Percentiles rank a stretch among this genome's conserved stretches.
Evolutionary conservation across 2,113 vertebrate genomes (phyloP).

Genomic region (Boleophthalmus pectinirostris): DNA sequence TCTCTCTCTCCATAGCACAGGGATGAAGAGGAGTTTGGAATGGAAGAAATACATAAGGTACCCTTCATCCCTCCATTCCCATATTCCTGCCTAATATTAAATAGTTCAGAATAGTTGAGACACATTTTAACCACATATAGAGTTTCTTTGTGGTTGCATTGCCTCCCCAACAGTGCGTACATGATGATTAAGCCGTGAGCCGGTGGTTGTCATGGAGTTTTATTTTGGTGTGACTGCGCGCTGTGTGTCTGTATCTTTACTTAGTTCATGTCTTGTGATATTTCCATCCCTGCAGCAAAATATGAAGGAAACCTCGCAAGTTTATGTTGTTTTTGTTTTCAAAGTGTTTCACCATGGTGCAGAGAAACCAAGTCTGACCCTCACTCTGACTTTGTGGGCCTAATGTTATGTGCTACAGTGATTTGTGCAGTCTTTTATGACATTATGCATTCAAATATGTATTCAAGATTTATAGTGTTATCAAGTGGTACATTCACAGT

Average conservation of each 20-base stretch:
- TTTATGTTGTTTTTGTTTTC: slow-evolving; percentile 26
- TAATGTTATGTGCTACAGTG: slow-evolving; percentile 22
- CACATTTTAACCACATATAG: slow-evolving; percentile 16
- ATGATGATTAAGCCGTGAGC: slow-evolving; percentile 46
- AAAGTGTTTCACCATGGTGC: slow-evolving; percentile 28
- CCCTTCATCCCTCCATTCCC: slow-evolving; percentile 52
- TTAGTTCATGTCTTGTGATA: slow-evolving; percentile 52
- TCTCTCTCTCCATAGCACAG: slow-evolving; percentile 72
- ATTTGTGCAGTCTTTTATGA: slow-evolving; percentile 13
- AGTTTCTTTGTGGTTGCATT: slow-evolving; percentile 36
- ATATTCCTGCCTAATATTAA: slow-evolving; percentile 13
- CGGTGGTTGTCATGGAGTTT: slow-evolving; percentile 68
- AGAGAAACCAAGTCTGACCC: slow-evolving; percentile 34
- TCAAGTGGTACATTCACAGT: background rate
- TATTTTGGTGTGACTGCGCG: slow-evolving; percentile 59
- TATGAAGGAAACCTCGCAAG: slow-evolving; percentile 53
- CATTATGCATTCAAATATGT: slow-evolving; percentile 1
- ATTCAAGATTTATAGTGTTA: background rate
- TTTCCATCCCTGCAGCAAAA: slow-evolving; percentile 61
- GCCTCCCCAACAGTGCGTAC: slow-evolving; percentile 24
- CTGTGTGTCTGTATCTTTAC: slow-evolving; percentile 41
- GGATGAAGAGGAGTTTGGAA: slow-evolving; percentile 80
- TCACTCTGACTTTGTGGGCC: slow-evolving; percentile 33
- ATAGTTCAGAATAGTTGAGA: slow-evolving; percentile 41
- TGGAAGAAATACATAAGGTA: slow-evolving; percentile 81